A percentile compares a stretch with the other conserved stretches of the same genome.
These are phyloP conservation scores for Philopotamus ludificatus DNA, from an alignment of 1,140 invertebrate species.

Conservation along the genomic window DNA sequence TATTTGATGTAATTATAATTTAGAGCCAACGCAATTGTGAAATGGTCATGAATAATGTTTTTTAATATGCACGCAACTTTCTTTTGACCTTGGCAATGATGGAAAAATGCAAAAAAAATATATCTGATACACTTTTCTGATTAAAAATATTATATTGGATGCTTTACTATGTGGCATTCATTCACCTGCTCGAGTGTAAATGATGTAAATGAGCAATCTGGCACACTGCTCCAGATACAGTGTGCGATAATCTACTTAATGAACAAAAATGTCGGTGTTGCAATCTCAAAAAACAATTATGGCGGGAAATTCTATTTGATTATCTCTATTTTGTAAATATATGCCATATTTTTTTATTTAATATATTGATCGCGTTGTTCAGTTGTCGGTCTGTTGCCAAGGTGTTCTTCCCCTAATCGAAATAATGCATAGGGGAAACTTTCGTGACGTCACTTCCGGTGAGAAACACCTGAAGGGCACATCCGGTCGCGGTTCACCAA, in stretches of 20 bases:
- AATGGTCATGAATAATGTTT: no score
- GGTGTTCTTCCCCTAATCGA: constrained; percentile 15
- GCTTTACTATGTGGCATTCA: no score
- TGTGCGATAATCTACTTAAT: neutral
- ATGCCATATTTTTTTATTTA: no score
- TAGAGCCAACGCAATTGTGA: no score
- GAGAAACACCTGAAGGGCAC: constrained; percentile 37
- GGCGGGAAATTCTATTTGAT: neutral
- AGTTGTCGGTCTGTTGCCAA: constrained; percentile 9
- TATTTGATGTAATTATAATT: no score
- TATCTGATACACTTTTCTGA: no score
- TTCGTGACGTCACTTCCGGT: constrained; percentile 33
- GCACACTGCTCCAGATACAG: neutral
- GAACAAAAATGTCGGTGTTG: neutral
- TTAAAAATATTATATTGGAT: no score
- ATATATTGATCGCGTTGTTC: constrained; percentile 10
- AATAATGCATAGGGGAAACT: constrained; percentile 18
- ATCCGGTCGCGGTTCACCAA: constrained; percentile 3
- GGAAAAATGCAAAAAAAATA: no score
- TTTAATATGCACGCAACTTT: no score
- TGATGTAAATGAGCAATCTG: neutral
- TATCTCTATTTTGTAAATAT: no score
- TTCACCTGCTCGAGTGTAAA: neutral
- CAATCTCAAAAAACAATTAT: neutral
- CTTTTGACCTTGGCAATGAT: no score